phyloP scores from a whole-genome alignment of 2,888 invertebrate genomes.

The Odiellus spinosus region DNA sequence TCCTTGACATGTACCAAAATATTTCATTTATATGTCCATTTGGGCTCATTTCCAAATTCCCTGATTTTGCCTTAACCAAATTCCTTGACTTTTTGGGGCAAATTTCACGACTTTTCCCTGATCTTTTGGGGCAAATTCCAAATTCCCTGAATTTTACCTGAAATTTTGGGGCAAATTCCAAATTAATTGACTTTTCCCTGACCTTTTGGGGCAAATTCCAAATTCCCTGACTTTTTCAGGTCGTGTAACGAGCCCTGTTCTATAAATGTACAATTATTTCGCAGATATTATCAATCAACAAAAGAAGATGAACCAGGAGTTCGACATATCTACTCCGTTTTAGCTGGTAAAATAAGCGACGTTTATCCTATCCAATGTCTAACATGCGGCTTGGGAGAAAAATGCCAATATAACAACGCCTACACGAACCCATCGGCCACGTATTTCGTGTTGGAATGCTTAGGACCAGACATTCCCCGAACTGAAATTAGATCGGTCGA shows the following conservation, averaged over 20 bases:
- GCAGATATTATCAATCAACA: slow-evolving; percentile 74
- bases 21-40: no score
- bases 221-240: no score
- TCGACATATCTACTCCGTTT: slow-evolving; percentile 66
- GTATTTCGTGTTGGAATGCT: slow-evolving; percentile 73
- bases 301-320: slow-evolving; percentile 71
- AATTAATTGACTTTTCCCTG: no score
- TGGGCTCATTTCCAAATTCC: no score
- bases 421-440: slow-evolving; percentile 44
- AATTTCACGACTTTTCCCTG: no score
- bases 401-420: slow-evolving; percentile 24
- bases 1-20: no score
- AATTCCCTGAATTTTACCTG: not conserved
- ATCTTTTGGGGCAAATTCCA: no score
- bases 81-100: not conserved
- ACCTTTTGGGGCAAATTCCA: no score
- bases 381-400: slow-evolving; percentile 53
- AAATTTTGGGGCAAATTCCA: not conserved
- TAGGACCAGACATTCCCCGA: slow-evolving; percentile 76
- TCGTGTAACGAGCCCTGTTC: not conserved
- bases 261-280: not conserved
- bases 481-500: slow-evolving; percentile 45
- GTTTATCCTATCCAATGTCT: slow-evolving; percentile 42
- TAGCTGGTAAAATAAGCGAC: no score
- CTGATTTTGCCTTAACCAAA: no score